Conservation (phyloP, 2,888 invertebrate species). For the Pseudolycoriella hygida region DNA sequence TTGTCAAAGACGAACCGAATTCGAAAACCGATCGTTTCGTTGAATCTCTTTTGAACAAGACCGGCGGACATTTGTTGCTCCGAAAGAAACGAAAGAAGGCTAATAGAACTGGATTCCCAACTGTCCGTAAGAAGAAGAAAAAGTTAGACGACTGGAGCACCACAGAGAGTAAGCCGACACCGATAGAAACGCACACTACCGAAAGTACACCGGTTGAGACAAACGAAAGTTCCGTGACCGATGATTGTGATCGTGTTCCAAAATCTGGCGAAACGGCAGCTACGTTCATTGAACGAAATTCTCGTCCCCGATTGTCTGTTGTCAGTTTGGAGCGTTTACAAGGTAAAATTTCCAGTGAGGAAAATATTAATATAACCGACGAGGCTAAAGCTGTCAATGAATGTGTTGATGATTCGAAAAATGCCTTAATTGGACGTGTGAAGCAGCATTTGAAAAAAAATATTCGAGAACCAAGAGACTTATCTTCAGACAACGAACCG, state of each 20-base stretch:
- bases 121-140: slow-evolving; percentile 65
- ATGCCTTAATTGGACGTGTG: not conserved
- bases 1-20: slow-evolving; percentile 10
- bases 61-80: slow-evolving; percentile 18
- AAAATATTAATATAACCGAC: slow-evolving; percentile 25
- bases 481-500: slow-evolving; percentile 6
- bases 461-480: slow-evolving; percentile 1
- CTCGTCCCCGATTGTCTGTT: slow-evolving; percentile 37
- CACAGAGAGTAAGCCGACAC: not conserved
- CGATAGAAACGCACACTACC: not conserved
- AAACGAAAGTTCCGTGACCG: slow-evolving; percentile 3
- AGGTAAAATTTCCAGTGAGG: slow-evolving; percentile 21
- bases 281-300: slow-evolving; percentile 44
- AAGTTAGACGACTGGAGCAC: not conserved
- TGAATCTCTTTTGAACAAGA: slow-evolving; percentile 25
- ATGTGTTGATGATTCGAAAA: not conserved
- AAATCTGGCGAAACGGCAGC: slow-evolving; percentile 48
- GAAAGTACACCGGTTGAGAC: not conserved
- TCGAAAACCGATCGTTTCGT: slow-evolving; percentile 19
- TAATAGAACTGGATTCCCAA: slow-evolving; percentile 78
- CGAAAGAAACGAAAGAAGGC: slow-evolving; percentile 47
- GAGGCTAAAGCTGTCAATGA: not conserved
- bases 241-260: slow-evolving; percentile 45
- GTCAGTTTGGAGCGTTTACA: slow-evolving; percentile 42
- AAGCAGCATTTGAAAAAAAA: not conserved